Evolutionary conservation across 2,113 vertebrate species (phyloP).

Genomic region (Formicarius rufipectus): DNA sequence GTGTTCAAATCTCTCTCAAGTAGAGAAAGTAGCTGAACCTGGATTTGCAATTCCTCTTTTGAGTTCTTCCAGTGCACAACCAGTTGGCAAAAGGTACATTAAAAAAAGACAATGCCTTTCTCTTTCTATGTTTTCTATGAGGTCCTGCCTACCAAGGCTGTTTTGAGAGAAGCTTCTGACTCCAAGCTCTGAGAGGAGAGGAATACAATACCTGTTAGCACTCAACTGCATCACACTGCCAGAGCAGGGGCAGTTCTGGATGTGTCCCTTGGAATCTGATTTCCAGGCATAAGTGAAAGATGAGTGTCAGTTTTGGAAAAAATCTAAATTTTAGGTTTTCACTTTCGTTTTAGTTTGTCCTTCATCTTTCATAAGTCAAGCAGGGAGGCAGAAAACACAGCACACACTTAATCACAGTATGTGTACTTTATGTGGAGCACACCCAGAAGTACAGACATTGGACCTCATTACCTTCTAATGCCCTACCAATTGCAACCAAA

Average conservation of each 20-base stretch:
- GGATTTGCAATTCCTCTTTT: background rate
- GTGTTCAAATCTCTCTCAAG: accelerated
- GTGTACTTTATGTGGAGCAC: background rate
- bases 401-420: background rate
- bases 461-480: background rate
- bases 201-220: background rate
- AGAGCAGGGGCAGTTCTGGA: background rate
- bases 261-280: background rate
- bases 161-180: background rate
- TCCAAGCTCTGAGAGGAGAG: background rate
- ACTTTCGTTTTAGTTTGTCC: background rate
- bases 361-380: background rate
- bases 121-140: background rate
- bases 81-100: background rate
- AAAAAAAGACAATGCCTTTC: background rate
- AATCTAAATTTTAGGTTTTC: background rate
- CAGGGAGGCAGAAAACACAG: background rate
- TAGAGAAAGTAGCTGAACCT: background rate
- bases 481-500: background rate
- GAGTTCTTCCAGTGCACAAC: background rate
- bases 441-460: background rate
- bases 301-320: background rate
- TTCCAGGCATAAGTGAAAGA: background rate
- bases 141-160: background rate
- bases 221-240: background rate